Evolutionary conservation across 2,113 vertebrate genomes (phyloP).

Genomic region (Equus quagga): DNA sequence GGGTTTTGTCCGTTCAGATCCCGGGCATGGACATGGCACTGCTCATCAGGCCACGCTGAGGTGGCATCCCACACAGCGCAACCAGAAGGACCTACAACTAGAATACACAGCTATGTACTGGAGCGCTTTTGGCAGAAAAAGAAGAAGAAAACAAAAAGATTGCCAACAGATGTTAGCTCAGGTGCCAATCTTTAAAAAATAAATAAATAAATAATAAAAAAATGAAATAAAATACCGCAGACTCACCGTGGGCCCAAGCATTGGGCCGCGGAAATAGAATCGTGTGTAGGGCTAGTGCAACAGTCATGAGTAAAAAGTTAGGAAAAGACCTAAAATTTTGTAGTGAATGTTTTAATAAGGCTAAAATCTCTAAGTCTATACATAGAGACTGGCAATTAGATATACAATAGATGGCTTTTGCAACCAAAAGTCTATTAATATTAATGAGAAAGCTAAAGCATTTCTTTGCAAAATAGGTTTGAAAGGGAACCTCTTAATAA

Average conservation of each 20-base stretch:
- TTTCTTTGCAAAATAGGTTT: conserved; percentile 20
- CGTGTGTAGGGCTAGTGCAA: not conserved
- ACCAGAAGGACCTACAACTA: too few relatives aligned
- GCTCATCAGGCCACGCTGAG: too few relatives aligned
- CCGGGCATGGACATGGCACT: too few relatives aligned
- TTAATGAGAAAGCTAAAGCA: not conserved
- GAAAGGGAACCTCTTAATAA: conserved; percentile 44
- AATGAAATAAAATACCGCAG: not conserved
- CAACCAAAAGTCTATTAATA: not conserved
- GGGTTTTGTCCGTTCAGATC: too few relatives aligned
- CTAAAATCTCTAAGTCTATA: not conserved
- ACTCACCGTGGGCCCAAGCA: not conserved
- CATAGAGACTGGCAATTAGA: not conserved
- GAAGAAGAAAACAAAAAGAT: too few relatives aligned
- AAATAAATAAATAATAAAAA: too few relatives aligned
- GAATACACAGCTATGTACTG: too few relatives aligned
- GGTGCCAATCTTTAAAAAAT: too few relatives aligned
- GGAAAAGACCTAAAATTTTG: not conserved
- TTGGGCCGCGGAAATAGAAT: not conserved
- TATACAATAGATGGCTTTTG: not conserved
- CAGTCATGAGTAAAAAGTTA: not conserved
- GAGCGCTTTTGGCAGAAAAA: too few relatives aligned
- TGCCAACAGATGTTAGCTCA: too few relatives aligned
- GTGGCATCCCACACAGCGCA: too few relatives aligned
- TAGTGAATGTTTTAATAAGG: not conserved